Evolutionary conservation across 53 echinoderm and acorn worm genomes (phyloP), one percentile per base, ranked within the genome.

Genomic region (Henricia sp.): DNA sequence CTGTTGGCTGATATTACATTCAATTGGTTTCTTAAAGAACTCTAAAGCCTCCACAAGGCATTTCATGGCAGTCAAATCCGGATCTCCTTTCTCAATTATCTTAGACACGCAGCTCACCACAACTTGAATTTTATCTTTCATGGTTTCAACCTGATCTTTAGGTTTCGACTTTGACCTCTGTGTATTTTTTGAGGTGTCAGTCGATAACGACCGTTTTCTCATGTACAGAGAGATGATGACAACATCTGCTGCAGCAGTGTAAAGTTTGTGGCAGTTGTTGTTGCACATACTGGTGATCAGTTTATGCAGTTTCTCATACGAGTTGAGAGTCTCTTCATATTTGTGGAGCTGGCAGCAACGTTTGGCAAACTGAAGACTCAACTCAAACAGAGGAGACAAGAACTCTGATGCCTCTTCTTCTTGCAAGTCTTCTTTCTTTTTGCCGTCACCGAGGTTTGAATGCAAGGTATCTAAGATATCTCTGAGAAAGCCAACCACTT

Each of bases 331-430:
- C 34, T 85, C 63, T 51, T 70, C 29, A 27, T 58, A 53, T 52
- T 52, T 77, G 9, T 71, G 33, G n/a, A 72, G 29, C 37, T 69
- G 55, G 37, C 74, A 33, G 50, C 82, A 87, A 58, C 89, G 86
- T 70, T 92, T 91, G 37, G 89, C 68, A 67, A 83, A 73, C 44
- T 89, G 95, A 30, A 95, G 74, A 70, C 74, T 66, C 54, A 91
- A 67, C n/a, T 94, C 94, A 54, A 92, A 84, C 54, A 82, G 44
- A 23, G 77, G 50, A 37, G 67, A 30, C 37, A 65, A 17, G 20
- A 51, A 23, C 55, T 86, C 65, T 2, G 53, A 35, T 43, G 35
- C 34, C n/a, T 70, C 71, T 8, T 30, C 33, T 30, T 29, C 27
- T n/a, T n/a, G 37, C 57, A 26, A 21, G 28, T 69, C 67, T 16